Conservation (phyloP, 53 echinoderm and acorn worm genomes). For the Astropecten irregularis region DNA sequence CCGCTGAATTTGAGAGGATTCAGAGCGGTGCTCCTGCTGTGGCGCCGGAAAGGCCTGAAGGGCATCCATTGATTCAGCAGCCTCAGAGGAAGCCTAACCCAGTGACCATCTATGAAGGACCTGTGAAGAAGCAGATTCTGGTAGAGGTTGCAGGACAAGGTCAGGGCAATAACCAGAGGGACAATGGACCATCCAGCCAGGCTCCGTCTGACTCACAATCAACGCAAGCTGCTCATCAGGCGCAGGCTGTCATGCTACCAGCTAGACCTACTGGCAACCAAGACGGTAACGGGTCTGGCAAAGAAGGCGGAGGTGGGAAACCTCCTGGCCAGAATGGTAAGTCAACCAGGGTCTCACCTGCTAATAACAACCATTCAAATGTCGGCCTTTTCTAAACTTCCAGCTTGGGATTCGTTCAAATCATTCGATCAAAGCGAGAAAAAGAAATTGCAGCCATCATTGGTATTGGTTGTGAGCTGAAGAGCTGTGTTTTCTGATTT, state of each 20-base stretch:
- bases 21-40: slow-evolving; percentile 3
- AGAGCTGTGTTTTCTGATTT: too few species aligned
- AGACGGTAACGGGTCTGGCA: slow-evolving; percentile 26
- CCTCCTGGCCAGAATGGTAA: slow-evolving; percentile 44
- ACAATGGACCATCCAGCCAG: slow-evolving; percentile 13
- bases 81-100: neutral
- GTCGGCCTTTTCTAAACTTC: too few species aligned
- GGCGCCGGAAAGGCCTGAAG: neutral
- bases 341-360: neutral
- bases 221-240: slow-evolving; percentile 14
- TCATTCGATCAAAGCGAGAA: too few species aligned
- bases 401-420: too few species aligned
- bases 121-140: slow-evolving; percentile 4
- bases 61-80: neutral
- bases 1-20: slow-evolving; percentile 61
- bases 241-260: neutral
- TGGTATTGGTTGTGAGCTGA: too few species aligned
- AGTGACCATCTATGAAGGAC: neutral
- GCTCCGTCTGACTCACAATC: slow-evolving; percentile 6
- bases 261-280: neutral
- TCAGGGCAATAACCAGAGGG: neutral
- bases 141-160: slow-evolving; percentile 25
- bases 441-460: too few species aligned
- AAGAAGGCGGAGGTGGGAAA: slow-evolving; percentile 10
- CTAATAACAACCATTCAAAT: too few species aligned